Conservation (phyloP, 92 coral and sea anemone species). For the Epizoanthus rinbou region DNA sequence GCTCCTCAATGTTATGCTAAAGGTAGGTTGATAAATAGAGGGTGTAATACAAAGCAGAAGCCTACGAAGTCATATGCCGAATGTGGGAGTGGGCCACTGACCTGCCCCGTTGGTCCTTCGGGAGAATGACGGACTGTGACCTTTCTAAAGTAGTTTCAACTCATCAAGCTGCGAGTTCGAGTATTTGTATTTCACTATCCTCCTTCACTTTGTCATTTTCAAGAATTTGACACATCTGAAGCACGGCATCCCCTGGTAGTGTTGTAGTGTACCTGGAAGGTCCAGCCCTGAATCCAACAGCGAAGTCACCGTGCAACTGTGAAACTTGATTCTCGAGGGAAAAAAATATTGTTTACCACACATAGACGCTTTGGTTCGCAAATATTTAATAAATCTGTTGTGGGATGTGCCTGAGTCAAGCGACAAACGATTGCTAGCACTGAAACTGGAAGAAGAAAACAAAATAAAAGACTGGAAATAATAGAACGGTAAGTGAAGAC, state of each 20-base stretch:
- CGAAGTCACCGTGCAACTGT: slow-evolving; percentile 2
- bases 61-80: too few species aligned
- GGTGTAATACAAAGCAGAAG: too few species aligned
- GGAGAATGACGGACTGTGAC: not conserved
- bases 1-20: too few species aligned
- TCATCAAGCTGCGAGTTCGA: not conserved
- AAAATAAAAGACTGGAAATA: not conserved
- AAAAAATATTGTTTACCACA: slow-evolving; percentile 31
- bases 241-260: slow-evolving; percentile 31
- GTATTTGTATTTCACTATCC: not conserved
- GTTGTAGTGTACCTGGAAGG: slow-evolving; percentile 18
- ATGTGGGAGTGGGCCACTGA: too few species aligned
- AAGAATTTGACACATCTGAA: slow-evolving; percentile 39
- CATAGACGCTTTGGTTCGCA: slow-evolving; percentile 12
- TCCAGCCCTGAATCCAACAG: slow-evolving; percentile 31
- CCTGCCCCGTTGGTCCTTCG: too few species aligned
- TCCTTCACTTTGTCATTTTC: not conserved
- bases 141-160: not conserved
- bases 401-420: not conserved
- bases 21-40: too few species aligned
- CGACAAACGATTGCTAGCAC: not conserved
- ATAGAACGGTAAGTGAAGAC: slow-evolving; percentile 13
- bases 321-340: slow-evolving; percentile 43
- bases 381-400: not conserved
- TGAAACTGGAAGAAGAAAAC: not conserved